These are phyloP conservation scores for Hirtodrosophila alboralis DNA, from an alignment of 2,888 invertebrate species.

Conservation along the genomic window DNA sequence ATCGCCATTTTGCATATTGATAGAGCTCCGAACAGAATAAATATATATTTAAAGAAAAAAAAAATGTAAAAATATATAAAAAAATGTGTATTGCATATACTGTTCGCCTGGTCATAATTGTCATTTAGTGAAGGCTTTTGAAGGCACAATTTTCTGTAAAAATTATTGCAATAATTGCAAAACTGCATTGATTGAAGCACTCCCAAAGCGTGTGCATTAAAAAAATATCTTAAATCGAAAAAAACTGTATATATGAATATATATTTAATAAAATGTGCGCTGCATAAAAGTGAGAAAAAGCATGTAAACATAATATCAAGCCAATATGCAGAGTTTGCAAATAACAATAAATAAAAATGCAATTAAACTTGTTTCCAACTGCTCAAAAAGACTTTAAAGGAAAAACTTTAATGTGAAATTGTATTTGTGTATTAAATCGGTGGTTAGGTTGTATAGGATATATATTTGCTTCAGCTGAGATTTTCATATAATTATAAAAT, in stretches of 20 bases:
- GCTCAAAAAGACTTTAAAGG: too few relatives aligned
- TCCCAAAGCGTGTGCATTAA: not conserved
- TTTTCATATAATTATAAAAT: too few relatives aligned
- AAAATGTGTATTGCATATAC: not conserved
- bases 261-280: not conserved
- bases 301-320: not conserved
- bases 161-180: slow-evolving; percentile 50
- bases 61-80: not conserved
- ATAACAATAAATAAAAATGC: slow-evolving; percentile 5
- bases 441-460: too few relatives aligned
- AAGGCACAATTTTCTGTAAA: slow-evolving; percentile 26
- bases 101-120: slow-evolving; percentile 44
- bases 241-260: not conserved
- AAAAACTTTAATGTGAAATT: not conserved
- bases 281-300: not conserved
- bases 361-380: slow-evolving; percentile 16
- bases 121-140: slow-evolving; percentile 34
- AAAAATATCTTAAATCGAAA: not conserved
- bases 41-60: slow-evolving; percentile 8
- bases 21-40: slow-evolving; percentile 23
- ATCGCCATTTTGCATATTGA: slow-evolving; percentile 65
- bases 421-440: not conserved
- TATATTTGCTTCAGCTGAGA: too few relatives aligned
- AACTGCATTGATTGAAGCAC: slow-evolving; percentile 39
- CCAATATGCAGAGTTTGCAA: slow-evolving; percentile 4